Evolutionary conservation across 2,113 vertebrate genomes (phyloP).

Genomic region (Narcine bancroftii): DNA sequence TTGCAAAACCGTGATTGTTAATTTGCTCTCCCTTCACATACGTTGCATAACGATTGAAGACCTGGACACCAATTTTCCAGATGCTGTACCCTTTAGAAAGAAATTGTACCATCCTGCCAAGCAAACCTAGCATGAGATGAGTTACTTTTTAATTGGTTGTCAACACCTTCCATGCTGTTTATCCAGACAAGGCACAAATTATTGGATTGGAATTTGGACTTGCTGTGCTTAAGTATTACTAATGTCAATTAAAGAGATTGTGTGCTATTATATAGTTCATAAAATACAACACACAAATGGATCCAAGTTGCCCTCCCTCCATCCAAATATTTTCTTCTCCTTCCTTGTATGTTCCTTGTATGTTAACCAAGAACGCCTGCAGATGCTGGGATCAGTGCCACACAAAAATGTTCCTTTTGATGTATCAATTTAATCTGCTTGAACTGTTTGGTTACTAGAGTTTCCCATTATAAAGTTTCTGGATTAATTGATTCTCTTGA

Average conservation of each 20-base stretch:
- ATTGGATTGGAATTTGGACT: not conserved
- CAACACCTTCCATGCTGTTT: not conserved
- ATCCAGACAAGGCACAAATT: no score
- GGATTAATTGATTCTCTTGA: no score
- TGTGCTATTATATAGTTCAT: not conserved
- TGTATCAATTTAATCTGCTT: no score
- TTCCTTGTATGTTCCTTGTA: no score
- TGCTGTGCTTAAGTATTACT: no score
- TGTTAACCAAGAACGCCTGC: no score
- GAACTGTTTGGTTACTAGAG: no score
- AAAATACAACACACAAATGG: not conserved
- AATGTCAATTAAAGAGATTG: not conserved
- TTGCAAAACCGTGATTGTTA: not conserved
- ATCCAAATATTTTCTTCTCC: no score
- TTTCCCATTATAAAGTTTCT: no score
- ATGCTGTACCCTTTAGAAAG: not conserved
- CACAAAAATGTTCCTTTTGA: no score
- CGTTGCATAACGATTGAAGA: not conserved
- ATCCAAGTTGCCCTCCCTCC: no score
- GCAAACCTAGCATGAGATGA: not conserved
- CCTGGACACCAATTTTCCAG: not conserved
- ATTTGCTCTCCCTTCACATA: slow-evolving; percentile 13
- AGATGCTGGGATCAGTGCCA: no score
- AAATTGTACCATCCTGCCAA: not conserved
- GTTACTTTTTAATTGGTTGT: not conserved